Evolutionary conservation across 1,140 invertebrate genomes (phyloP), one percentile per base, ranked within the genome.

Genomic region (Drosophila parvula): DNA sequence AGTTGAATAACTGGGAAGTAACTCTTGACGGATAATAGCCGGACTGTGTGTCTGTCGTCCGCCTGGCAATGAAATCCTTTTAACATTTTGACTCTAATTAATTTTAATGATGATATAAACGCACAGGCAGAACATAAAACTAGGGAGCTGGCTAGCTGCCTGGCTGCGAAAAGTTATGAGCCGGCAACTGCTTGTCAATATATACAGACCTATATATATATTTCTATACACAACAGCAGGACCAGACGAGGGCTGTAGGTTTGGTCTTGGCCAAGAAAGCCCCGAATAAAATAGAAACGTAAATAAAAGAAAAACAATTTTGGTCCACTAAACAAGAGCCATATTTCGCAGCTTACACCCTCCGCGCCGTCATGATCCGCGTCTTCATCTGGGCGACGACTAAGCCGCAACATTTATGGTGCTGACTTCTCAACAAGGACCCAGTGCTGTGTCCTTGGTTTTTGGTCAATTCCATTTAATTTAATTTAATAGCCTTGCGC

Each of bases 31-130:
- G 82, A 82, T 88, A 82, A 82, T 82, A 57, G 53, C 62, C 59
- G 62, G 41, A 22, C 22, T 22, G 32, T 38, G 18, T 32, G 34
- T 36, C 53, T 50, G 67, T 51, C 53, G 67, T 51, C 53, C 34
- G 38, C 50, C 51, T 64, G 68, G 68, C 74, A 69, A 81, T 75
- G 67, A 74, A 84, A 90, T 90, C 81, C 78, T 84, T 89, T 90
- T 82, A 81, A 78, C 90, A 85, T 90, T 83, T 85, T 84, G 78
- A 91, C 86, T 90, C 81, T 82, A 91, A 91, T 91, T 91, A 91
- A 88, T 91, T 91, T 91, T 91, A 91, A 91, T 91, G 82, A 86
- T 80, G 78, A 67, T 68, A 86, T 75, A 76, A 81, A 73, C 79
- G 64, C 82, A 78, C 61, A 64, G 62, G 38, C 68, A 76, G 71